These are phyloP conservation scores for Microctenopoma steveboyesi DNA, from an alignment of 2,797 vertebrate genomes.

Conservation along the genomic window DNA sequence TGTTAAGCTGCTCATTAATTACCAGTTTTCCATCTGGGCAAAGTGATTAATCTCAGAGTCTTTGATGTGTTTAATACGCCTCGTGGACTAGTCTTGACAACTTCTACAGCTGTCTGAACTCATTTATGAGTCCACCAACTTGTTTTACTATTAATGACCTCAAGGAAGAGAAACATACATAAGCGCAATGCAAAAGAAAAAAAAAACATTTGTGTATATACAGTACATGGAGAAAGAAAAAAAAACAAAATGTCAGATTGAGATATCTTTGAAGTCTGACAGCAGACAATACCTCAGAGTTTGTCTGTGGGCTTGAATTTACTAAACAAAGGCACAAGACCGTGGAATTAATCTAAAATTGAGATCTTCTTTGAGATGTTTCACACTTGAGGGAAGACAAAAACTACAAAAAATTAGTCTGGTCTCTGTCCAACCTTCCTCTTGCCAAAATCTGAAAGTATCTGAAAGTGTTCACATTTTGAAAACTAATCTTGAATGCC, in stretches of 20 bases:
- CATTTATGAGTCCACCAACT: constrained; percentile 45
- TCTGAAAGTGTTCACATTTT: constrained; percentile 68
- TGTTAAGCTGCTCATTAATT: constrained; percentile 76
- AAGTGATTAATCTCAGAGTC: constrained; percentile 71
- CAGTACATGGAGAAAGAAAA: neutral
- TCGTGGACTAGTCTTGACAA: constrained; percentile 63
- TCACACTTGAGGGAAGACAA: constrained; percentile 55
- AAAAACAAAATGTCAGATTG: constrained; percentile 20
- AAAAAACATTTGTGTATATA: neutral
- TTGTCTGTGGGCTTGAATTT: constrained; percentile 33
- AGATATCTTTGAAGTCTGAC: constrained; percentile 49
- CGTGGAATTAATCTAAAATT: constrained; percentile 47
- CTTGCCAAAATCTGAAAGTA: constrained; percentile 68
- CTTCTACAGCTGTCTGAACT: constrained; percentile 44
- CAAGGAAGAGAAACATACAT: neutral
- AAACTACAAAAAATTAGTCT: constrained; percentile 52
- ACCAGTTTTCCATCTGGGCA: constrained; percentile 62
- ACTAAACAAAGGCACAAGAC: constrained; percentile 49
- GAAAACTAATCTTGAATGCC: constrained; percentile 75
- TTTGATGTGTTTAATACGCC: constrained; percentile 77
- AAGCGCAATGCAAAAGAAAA: constrained; percentile 12
- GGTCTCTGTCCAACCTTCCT: constrained; percentile 63
- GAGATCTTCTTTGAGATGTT: constrained; percentile 53
- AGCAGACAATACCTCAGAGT: constrained; percentile 34
- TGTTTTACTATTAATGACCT: constrained; percentile 24